Evolutionary conservation across 2,888 invertebrate genomes (phyloP), one percentile per base, ranked within the genome.

Genomic region (Drosophila colorata): DNA sequence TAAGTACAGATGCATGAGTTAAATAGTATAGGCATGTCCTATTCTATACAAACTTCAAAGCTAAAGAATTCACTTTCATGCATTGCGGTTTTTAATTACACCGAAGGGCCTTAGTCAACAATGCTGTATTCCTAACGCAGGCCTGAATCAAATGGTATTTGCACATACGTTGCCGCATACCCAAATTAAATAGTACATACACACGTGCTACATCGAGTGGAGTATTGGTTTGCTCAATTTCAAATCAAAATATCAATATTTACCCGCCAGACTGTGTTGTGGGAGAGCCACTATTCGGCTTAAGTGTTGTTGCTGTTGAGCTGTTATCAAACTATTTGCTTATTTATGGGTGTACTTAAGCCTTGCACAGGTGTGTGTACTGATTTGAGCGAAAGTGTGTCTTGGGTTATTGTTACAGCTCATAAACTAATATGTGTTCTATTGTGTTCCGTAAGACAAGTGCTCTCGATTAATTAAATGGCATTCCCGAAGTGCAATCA

Each of bases 201-300:
- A 28, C 46, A 41, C 37, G 35, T 14, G 64, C 67, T 31, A 33
- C 47, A 31, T 53, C 51, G 56, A 23, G 25, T 52, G 61, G 58
- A 49, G 28, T 57, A 67, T 71, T 56, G 65, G 77, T 53, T 66
- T 64, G 53, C 68, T 71, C 67, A 60, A 77, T 88, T 74, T 71
- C 60, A 65, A 82, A 82, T 77, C 80, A 74, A 88, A 83, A 72
- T 66, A 88, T 79, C 67, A 80, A 86, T 88, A 77, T 88, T 86
- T 79, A 66, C 61, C 47, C 41, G 20, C 11, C 13, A 56, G 46
- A 48, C 25, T 40, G 16, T 28, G 41, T 31, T 37, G 53, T 9
- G 11, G n/a, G 31, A 9, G 33, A 28, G 38, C 35, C 55, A 59
- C 37, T 56, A 43, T 59, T 65, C 67, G 51, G 25, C 49, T 61